phyloP scores from a whole-genome alignment of 2,113 vertebrate genomes.

The Anseranas semipalmata region DNA sequence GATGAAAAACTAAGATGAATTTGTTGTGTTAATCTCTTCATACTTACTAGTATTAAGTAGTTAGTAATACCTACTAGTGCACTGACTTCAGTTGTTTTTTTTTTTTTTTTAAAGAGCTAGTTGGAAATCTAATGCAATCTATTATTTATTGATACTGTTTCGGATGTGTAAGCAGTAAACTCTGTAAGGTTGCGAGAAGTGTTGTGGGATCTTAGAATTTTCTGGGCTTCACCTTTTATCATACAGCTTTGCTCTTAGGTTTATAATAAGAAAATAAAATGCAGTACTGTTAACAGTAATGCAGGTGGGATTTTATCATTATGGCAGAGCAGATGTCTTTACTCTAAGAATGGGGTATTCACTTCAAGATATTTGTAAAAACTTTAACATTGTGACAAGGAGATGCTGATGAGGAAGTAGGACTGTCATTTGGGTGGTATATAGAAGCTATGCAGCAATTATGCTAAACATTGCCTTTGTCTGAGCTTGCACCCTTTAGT shows the following conservation, averaged over 20 bases:
- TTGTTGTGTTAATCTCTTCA: neutral
- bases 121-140: neutral
- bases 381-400: neutral
- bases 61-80: neutral
- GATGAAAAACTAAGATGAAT: neutral
- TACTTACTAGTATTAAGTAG: neutral
- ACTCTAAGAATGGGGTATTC: neutral
- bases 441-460: neutral
- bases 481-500: neutral
- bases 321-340: neutral
- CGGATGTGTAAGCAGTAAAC: neutral
- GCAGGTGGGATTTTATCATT: neutral
- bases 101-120: neutral
- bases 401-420: neutral
- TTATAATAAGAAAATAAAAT: neutral
- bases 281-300: neutral
- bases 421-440: neutral
- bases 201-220: neutral
- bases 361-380: neutral
- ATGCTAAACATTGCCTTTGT: neutral
- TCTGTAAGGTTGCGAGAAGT: neutral
- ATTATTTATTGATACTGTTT: neutral
- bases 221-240: neutral
- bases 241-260: neutral
- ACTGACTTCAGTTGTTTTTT: neutral